phyloP scores from a whole-genome alignment of 2,113 vertebrate species.

The Corythornis madagascariensis region DNA sequence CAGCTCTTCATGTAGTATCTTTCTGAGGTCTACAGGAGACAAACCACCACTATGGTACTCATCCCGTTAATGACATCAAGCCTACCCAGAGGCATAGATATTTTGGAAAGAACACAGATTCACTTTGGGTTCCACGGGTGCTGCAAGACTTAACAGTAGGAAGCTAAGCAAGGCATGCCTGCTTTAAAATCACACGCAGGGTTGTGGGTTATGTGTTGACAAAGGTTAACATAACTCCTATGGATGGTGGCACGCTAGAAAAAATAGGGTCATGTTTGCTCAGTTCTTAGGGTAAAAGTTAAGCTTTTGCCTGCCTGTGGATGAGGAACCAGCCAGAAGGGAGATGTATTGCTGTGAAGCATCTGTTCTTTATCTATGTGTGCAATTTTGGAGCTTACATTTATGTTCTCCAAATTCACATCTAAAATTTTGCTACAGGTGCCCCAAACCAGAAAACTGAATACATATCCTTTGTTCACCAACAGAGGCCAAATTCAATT shows the following conservation, averaged over 20 bases:
- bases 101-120: not conserved
- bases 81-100: not conserved
- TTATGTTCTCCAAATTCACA: not conserved
- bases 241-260: not conserved
- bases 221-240: not conserved
- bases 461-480: not conserved
- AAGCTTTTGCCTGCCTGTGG: not conserved
- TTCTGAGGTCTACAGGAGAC: not conserved
- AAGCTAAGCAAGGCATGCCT: accelerated
- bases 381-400: not conserved
- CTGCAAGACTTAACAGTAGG: not conserved
- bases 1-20: not conserved
- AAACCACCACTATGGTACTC: not conserved
- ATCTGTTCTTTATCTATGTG: not conserved
- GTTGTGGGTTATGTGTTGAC: no score
- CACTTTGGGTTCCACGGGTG: not conserved
- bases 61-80: not conserved
- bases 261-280: not conserved
- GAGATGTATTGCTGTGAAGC: not conserved
- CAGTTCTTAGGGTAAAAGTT: not conserved
- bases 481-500: slow-evolving; percentile 3
- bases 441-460: not conserved
- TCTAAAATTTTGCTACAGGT: not conserved
- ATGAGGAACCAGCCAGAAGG: not conserved
- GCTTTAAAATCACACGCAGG: not conserved